Base-by-base conservation (phyloP, 2,797 vertebrate species). In the Lepus townsendii region DNA sequence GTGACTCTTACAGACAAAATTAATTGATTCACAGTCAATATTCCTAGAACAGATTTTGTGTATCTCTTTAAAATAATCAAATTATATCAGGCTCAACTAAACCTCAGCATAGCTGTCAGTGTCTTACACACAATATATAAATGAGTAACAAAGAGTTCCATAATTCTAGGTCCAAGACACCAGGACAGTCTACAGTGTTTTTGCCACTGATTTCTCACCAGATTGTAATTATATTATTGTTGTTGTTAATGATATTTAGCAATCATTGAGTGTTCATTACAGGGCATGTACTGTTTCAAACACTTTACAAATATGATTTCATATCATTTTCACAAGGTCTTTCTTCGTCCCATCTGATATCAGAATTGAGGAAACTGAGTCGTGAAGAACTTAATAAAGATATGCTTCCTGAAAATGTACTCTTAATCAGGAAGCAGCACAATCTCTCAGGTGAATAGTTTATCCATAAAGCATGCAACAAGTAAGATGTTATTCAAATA, bases 11-110 rank as follows among this genome's bases (percentile, higher is more conserved):
- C 50, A 66, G 54, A 79, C 52, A 68, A 68, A 92, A 83, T 78
- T 93, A 93, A 96, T 95, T 77, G 92, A 93, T 90, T 68, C 50
- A 68, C 1, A 14, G 20, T 92, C 78, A 92, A 7, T 95, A 69
- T 32, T 96, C 42, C 83, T 60, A 78, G 75, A 90, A 83, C 95
- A 88, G 65, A 92, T 91, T 94, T 93, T 88, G 80, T 47, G 42
- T 80, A 57, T 94, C 73, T 96, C 73, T 93, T 95, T 95, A 85
- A 97, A 95, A 92, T 32, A 96, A 90, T 95, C 83, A 91, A 94
- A 85, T 92, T 80, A 94, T 91, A 97, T 82, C 60, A 91, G 19
- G 17, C 73, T 85, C 94, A 85, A 85, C 96, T 92, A 97, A 90
- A 42, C 68, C 50, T 7, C 54, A 82, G 63, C 83, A 80, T 84